A percentile compares a stretch with the other conserved stretches of the same genome.
Evolutionary conservation across 2,797 vertebrate genomes (phyloP).

Genomic region (Halcyon leucocephala): DNA sequence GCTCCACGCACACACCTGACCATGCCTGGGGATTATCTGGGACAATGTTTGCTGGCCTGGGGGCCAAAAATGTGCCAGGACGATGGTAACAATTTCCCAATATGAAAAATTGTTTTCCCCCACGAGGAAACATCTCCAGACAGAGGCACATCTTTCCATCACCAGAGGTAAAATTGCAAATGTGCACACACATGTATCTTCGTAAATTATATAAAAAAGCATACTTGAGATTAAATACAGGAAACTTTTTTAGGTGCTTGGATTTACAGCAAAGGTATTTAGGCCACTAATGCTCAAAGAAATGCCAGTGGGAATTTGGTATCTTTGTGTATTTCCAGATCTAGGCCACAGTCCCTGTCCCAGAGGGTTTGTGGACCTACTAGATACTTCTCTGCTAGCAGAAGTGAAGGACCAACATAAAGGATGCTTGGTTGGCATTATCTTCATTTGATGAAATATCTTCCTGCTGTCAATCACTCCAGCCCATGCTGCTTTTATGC

Average conservation of each 20-base stretch:
- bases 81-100: neutral
- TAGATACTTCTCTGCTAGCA: neutral
- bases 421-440: neutral
- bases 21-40: neutral
- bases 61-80: neutral
- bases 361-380: neutral
- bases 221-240: neutral
- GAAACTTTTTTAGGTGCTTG: neutral
- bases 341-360: neutral
- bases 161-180: neutral
- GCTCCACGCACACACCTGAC: neutral
- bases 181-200: rapidly evolving
- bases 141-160: neutral
- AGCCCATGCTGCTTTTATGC: neutral
- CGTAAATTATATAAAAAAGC: neutral
- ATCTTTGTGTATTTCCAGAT: neutral
- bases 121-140: neutral
- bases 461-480: neutral
- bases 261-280: neutral
- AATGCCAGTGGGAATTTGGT: neutral
- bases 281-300: neutral
- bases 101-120: neutral
- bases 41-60: neutral
- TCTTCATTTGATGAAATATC: neutral
- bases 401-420: neutral